A percentile compares a stretch with the other conserved stretches of the same genome.
These are phyloP conservation scores for Triops longicaudatus DNA, from an alignment of 1,140 invertebrate species.

Conservation along the genomic window DNA sequence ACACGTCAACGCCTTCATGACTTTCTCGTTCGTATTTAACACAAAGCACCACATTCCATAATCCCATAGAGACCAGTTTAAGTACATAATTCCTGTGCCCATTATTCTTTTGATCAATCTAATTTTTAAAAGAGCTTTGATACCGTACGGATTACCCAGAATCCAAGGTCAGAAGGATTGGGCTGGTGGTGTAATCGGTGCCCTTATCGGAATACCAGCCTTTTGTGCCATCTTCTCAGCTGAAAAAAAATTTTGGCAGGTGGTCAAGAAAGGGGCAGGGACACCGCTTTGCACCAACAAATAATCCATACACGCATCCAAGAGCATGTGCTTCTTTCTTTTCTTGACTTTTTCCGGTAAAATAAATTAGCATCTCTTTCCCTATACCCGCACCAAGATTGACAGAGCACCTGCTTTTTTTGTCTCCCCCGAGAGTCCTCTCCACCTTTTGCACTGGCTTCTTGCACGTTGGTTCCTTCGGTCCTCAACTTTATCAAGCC, in stretches of 20 bases:
- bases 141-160: too few relatives aligned
- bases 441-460: neutral
- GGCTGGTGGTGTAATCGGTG: neutral
- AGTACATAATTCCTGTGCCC: too few relatives aligned
- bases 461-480: neutral
- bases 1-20: too few relatives aligned
- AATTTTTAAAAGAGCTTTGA: too few relatives aligned
- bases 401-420: slow-evolving; percentile 10
- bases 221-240: neutral
- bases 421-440: neutral
- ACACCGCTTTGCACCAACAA: neutral
- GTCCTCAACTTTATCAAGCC: neutral
- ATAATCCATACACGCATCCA: neutral
- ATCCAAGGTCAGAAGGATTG: neutral
- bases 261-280: neutral
- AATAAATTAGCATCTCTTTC: slow-evolving; percentile 9
- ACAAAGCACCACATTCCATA: too few relatives aligned
- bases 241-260: neutral
- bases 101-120: too few relatives aligned
- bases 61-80: too few relatives aligned
- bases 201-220: too few relatives aligned
- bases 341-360: neutral
- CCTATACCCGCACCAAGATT: slow-evolving; percentile 14
- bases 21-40: too few relatives aligned
- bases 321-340: neutral